These are phyloP conservation scores for Paedocypris sp. DNA, from an alignment of 2,113 vertebrate species.

Conservation along the genomic window DNA sequence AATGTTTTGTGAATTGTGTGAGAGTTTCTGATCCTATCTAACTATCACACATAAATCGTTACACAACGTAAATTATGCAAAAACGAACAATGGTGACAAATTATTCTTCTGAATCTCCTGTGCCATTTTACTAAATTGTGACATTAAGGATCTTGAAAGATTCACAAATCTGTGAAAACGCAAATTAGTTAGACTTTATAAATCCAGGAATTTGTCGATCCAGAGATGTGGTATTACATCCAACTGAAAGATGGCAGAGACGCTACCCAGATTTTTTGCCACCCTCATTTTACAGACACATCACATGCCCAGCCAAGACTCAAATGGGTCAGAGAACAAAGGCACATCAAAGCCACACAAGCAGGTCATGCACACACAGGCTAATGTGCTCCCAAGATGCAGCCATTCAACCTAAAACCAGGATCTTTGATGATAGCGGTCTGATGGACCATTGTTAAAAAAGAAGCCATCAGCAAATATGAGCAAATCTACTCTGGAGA, in stretches of 20 bases:
- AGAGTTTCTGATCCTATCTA: too few species aligned
- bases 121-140: too few species aligned
- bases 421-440: slow-evolving; percentile 50
- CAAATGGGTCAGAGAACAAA: slow-evolving; percentile 50
- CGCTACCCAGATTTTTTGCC: slow-evolving; percentile 24
- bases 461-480: slow-evolving; percentile 49
- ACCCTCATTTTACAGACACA: slow-evolving; percentile 26
- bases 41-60: too few species aligned
- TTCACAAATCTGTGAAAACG: too few species aligned
- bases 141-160: too few species aligned
- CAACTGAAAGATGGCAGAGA: not conserved
- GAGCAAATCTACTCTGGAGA: slow-evolving; percentile 43
- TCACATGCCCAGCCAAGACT: slow-evolving; percentile 32
- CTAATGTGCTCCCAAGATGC: slow-evolving; percentile 58
- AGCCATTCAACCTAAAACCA: slow-evolving; percentile 46
- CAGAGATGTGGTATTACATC: too few species aligned
- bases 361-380: slow-evolving; percentile 46
- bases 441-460: slow-evolving; percentile 42
- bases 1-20: too few species aligned
- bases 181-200: too few species aligned
- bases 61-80: too few species aligned
- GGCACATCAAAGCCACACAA: slow-evolving; percentile 41
- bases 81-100: too few species aligned
- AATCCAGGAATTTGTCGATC: too few species aligned
- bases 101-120: too few species aligned